Conservation (phyloP, 2,888 invertebrate species). For the Troides oblongomaculatus region DNA sequence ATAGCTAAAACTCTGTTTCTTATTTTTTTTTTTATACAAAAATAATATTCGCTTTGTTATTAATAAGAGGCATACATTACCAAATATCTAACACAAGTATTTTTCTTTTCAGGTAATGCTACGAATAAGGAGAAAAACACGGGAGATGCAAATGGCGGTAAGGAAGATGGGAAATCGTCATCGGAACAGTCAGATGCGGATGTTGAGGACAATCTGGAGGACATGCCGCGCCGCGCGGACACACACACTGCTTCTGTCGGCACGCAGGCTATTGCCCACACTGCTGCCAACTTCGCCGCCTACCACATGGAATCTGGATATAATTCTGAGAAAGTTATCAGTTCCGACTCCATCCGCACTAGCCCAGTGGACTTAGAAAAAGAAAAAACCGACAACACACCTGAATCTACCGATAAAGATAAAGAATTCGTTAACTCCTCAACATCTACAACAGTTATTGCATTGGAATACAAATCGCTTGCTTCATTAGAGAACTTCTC, state of each 20-base stretch:
- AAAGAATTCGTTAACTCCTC: constrained; percentile 74
- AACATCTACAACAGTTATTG: constrained; percentile 55
- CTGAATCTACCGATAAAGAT: constrained; percentile 79
- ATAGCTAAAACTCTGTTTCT: background rate
- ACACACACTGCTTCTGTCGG: constrained; percentile 51
- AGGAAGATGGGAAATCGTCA: constrained; percentile 75
- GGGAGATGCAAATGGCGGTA: constrained; percentile 55
- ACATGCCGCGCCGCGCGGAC: constrained; percentile 59
- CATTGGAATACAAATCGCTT: constrained; percentile 69
- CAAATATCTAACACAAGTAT: constrained; percentile 9
- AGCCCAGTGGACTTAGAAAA: constrained; percentile 72
- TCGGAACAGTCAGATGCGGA: constrained; percentile 90
- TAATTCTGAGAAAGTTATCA: constrained; percentile 78
- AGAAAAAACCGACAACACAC: constrained; percentile 79
- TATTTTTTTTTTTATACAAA: background rate
- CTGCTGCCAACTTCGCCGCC: constrained; percentile 71
- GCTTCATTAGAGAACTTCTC: constrained; percentile 65
- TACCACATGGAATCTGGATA: constrained; percentile 84
- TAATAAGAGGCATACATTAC: background rate
- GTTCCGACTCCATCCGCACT: constrained; percentile 70
- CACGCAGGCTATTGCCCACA: constrained; percentile 60
- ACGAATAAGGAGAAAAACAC: constrained; percentile 55
- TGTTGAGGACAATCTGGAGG: constrained; percentile 88
- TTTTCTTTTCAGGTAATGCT: constrained; percentile 58
- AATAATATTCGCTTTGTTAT: constrained; percentile 14